A percentile compares a stretch with the other conserved stretches of the same genome.
These are phyloP conservation scores for Moxostoma hubbsi DNA, from an alignment of 2,797 vertebrate species.

Conservation along the genomic window DNA sequence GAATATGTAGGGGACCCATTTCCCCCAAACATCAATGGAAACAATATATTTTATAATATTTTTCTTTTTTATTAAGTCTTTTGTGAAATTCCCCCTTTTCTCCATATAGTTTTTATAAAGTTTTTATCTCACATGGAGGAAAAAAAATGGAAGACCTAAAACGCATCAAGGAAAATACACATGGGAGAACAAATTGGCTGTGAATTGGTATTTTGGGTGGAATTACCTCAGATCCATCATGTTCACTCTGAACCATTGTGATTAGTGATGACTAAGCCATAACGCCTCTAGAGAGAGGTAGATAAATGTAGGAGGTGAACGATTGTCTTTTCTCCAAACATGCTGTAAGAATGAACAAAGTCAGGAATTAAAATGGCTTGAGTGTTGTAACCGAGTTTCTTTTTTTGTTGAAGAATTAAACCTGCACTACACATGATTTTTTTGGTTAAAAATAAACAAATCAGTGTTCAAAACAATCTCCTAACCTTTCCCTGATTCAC, in stretches of 20 bases:
- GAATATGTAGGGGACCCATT: background rate
- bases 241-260: conserved; percentile 30
- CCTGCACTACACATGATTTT: no score
- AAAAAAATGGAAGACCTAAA: background rate
- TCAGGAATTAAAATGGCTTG: conserved; percentile 65
- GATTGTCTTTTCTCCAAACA: conserved; percentile 72
- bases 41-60: no score
- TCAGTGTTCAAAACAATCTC: no score
- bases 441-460: no score
- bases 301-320: conserved; percentile 66
- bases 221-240: conserved; percentile 14
- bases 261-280: conserved; percentile 15
- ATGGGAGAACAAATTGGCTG: background rate
- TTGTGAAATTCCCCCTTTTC: background rate
- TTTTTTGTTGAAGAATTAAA: no score
- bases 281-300: conserved; percentile 46
- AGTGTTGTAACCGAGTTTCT: background rate
- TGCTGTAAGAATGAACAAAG: conserved; percentile 70
- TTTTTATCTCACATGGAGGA: background rate
- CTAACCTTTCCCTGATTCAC: no score
- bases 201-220: conserved; percentile 10
- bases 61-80: background rate
- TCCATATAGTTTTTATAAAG: no score
- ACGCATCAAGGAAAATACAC: no score
- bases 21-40: background rate